phyloP scores from a whole-genome alignment of 2,888 invertebrate genomes.

The Neoitamus cyanurus region DNA sequence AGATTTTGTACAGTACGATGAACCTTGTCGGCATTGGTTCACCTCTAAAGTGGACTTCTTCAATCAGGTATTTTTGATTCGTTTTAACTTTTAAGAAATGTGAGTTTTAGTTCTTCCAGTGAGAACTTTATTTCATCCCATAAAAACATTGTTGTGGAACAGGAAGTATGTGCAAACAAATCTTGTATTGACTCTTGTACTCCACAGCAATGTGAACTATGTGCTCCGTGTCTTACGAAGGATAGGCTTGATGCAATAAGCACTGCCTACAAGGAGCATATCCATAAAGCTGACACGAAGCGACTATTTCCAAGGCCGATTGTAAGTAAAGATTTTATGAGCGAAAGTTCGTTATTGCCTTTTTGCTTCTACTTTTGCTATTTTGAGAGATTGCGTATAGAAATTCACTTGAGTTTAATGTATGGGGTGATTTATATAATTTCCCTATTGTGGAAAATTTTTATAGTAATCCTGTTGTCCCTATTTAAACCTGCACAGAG shows the following conservation, averaged over 20 bases:
- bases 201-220: conserved; percentile 77
- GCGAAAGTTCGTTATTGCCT: no score
- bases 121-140: conserved; percentile 73
- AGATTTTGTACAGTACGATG: conserved; percentile 87
- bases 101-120: neutral
- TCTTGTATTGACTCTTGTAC: conserved; percentile 74
- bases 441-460: no score
- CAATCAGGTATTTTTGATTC: neutral
- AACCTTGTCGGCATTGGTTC: conserved; percentile 80
- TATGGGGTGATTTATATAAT: no score
- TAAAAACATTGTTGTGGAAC: conserved; percentile 82
- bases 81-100: neutral
- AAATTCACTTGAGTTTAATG: no score
- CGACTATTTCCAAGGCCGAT: conserved; percentile 83
- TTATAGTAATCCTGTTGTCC: no score
- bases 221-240: conserved; percentile 78
- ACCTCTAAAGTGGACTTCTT: conserved; percentile 58
- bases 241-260: conserved; percentile 72
- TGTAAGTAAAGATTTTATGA: no score
- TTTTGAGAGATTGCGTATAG: no score
- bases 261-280: conserved; percentile 81
- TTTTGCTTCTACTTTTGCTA: no score
- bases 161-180: conserved; percentile 73
- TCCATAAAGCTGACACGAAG: conserved; percentile 82
- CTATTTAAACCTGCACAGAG: no score